These are phyloP conservation scores for Thysanoteuthis rhombus DNA, from an alignment of 2,888 invertebrate species.

Conservation along the genomic window DNA sequence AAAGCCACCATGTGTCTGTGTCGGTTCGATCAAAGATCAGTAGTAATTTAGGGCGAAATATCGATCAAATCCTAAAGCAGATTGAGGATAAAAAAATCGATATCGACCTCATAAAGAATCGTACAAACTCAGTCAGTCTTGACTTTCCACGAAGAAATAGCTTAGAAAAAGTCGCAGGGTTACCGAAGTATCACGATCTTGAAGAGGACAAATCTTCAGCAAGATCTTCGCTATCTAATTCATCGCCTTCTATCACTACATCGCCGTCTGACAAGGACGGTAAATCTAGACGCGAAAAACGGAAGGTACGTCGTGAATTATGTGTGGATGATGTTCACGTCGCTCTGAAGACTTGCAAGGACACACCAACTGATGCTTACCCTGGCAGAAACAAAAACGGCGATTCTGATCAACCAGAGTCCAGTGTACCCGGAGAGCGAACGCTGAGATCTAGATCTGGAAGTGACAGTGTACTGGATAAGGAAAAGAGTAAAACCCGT, in stretches of 20 bases:
- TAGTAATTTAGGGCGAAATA: slow-evolving; percentile 52
- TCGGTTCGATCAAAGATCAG: slow-evolving; percentile 51
- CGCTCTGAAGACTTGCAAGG: slow-evolving; percentile 44
- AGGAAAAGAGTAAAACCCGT: slow-evolving; percentile 36
- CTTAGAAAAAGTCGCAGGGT: neutral
- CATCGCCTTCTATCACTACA: neutral
- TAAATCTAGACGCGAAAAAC: slow-evolving; percentile 50
- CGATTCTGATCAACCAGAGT: slow-evolving; percentile 17
- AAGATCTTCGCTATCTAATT: neutral
- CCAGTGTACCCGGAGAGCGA: slow-evolving; percentile 34
- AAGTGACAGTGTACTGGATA: slow-evolving; percentile 35
- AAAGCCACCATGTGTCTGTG: slow-evolving; percentile 42
- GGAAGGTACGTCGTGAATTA: slow-evolving; percentile 54
- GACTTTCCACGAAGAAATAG: neutral
- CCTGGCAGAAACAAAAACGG: neutral
- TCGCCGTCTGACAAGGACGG: slow-evolving; percentile 44
- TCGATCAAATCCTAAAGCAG: slow-evolving; percentile 59
- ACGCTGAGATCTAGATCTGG: slow-evolving; percentile 35
- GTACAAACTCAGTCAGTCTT: neutral
- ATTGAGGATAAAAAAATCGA: slow-evolving; percentile 45
- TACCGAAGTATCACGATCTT: neutral
- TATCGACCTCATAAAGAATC: neutral
- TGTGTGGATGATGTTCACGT: slow-evolving; percentile 56
- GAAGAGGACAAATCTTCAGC: neutral
- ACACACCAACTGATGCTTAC: neutral